Evolutionary conservation across 2,797 vertebrate species (phyloP).

Genomic region (Poeciliopsis turneri): DNA sequence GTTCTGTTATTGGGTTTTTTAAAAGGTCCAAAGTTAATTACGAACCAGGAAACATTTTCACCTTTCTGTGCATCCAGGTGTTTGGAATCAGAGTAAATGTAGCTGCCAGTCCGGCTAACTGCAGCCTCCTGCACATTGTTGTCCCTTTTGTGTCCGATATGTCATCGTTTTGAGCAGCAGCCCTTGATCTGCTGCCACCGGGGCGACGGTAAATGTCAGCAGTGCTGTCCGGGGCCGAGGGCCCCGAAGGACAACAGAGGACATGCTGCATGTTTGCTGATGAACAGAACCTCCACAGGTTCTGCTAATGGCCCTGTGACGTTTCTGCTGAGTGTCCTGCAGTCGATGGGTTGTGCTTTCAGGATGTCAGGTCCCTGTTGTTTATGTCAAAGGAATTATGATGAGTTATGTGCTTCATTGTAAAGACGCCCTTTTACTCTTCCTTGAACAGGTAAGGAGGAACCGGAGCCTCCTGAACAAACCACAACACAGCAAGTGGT

Average conservation of each 20-base stretch:
- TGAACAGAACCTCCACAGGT: constrained; percentile 18
- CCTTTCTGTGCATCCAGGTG: not conserved
- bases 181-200: constrained; percentile 21
- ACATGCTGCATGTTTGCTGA: not conserved
- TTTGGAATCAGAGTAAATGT: constrained; percentile 39
- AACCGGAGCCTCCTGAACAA: too few relatives aligned
- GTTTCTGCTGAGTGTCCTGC: not conserved
- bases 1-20: not conserved
- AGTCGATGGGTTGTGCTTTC: not conserved
- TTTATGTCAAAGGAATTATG: not conserved
- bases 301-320: not conserved
- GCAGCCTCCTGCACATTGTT: constrained; percentile 6
- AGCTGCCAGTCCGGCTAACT: constrained; percentile 3
- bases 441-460: too few relatives aligned
- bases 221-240: constrained; percentile 5
- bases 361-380: not conserved
- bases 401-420: not conserved
- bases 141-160: constrained; percentile 14
- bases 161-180: constrained; percentile 27
- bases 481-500: too few relatives aligned
- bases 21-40: not conserved
- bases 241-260: constrained; percentile 9
- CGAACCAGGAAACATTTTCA: not conserved
- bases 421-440: too few relatives aligned
- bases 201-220: constrained; percentile 47